Evolutionary conservation across 2,797 vertebrate species (phyloP).

Genomic region (Xenops minutus): DNA sequence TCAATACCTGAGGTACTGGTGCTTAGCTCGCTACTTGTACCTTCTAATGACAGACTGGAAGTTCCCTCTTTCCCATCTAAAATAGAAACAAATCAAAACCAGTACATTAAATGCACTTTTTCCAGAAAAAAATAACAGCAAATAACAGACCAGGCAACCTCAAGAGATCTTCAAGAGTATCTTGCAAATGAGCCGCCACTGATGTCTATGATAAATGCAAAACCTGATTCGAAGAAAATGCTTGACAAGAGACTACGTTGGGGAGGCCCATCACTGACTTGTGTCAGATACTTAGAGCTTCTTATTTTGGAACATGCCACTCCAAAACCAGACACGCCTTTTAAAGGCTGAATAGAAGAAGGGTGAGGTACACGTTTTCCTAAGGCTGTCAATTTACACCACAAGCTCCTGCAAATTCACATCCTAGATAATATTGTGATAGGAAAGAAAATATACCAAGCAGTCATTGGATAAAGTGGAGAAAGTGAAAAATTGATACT

Average conservation of each 20-base stretch:
- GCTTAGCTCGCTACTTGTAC: constrained; percentile 85
- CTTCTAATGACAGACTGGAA: constrained; percentile 77
- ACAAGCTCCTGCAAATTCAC: neutral
- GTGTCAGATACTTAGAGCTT: neutral
- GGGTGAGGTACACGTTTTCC: neutral
- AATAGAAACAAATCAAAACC: constrained; percentile 4
- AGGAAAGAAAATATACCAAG: neutral
- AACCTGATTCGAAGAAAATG: neutral
- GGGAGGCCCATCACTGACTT: neutral
- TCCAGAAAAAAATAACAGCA: neutral
- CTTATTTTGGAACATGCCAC: neutral
- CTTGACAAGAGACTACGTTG: neutral
- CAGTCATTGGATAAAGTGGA: neutral
- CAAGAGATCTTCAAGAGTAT: neutral
- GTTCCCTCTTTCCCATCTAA: constrained; percentile 68
- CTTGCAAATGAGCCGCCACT: neutral
- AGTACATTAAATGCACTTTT: neutral
- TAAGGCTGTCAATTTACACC: neutral
- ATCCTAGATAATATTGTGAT: neutral
- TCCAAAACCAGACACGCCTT: neutral
- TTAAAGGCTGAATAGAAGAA: neutral
- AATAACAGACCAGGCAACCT: neutral
- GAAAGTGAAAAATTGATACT: neutral
- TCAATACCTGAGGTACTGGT: constrained; percentile 86
- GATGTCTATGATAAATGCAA: neutral